Base-by-base conservation (phyloP, 2,113 vertebrate genomes). In the Anas platyrhynchos region DNA sequence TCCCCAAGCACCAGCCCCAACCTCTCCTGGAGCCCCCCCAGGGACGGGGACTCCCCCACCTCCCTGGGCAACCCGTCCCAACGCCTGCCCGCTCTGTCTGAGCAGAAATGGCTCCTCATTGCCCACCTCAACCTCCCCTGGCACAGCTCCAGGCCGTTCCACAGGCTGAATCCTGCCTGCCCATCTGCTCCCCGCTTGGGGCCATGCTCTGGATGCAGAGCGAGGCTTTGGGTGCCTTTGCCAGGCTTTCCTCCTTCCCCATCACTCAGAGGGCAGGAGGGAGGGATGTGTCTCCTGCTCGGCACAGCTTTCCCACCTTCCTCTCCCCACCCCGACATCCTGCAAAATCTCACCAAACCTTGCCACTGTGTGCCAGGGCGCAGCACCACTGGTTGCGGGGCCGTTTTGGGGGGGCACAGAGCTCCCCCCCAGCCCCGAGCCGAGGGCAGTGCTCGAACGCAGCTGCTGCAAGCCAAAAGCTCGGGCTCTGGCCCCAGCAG, bases 401-500 rank as follows among this genome's bases (percentile, higher is more conserved):
- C 69, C 23, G 9, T 36, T 21, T 56, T 1, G 2, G 7, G 13
- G 50, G 67, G 56, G 14, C 23, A 9, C 2, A 0, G 31, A 43
- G 43, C 29, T 71, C 32, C 54, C 62, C 62, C 8, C 4, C 58
- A 38, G 62, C 59, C 21, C 55, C 1, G 1, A 6, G 52, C 90
- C 3, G 0, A 48, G 63, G 43, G 17, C 17, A 29, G 46, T 59
- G 9, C 34, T 38, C 34, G 10, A 25, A 34, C 25, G 25, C 61
- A 38, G 61, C 62, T 63, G 61, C 61, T 84, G 36, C 78, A 41
- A 89, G 56, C 56, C 11, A 5, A 38, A 54, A 94, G 66, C 2
- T 0, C 5, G 0, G 0, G 6, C 56, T 79, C 1, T 63, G 62
- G 36, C 54, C 54, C 54, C 29, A 17, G 54, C 54, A 56, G 62